Evolutionary conservation across 2,113 vertebrate genomes (phyloP), one percentile per base, ranked within the genome.

Genomic region (Pterocles burchelli): DNA sequence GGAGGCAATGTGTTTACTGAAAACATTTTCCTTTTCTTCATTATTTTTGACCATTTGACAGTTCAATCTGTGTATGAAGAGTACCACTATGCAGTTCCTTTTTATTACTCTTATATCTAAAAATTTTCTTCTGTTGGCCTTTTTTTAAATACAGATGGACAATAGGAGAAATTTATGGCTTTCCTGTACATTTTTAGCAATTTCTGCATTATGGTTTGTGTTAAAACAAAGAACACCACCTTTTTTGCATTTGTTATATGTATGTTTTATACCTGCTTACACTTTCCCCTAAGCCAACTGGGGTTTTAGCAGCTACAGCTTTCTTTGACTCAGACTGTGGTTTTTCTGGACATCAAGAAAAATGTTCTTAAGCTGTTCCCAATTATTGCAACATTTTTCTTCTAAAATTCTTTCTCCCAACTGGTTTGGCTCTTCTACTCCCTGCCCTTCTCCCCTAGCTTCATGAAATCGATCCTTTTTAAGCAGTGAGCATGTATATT

Each of bases 321-420:
- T 83, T 52, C 45, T 80, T 80, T 74, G 54, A 22, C 33, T 88
- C 24, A 70, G 41, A 14, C 43, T 55, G 36, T 73, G 67, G 1
- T 34, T 88, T 90, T 83, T 84, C 68, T 80, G 94, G 83, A 81
- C 65, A 81, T 77, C 22, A 25, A 93, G 65, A 90, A 83, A 95
- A 93, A 86, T 80, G 63, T 77, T 92, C 79, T 55, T 88, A 80
- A 83, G 43, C 72, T 94, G 59, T 71, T 93, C 43, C 67, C 11
- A 94, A 86, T 94, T 86, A 84, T 34, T 62, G 43, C 26, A 88
- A 62, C 55, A 49, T 82, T 91, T 94, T 90, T 82, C 85, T 70
- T 65, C 66, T 89, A 71, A 78, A 89, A 63, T 72, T 75, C 89
- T 77, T 80, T 82, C 43, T 92, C 52, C 26, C 59, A 67, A 11